Evolutionary conservation across 1,140 invertebrate species (phyloP).

Genomic region (Drosophila willistoni): DNA sequence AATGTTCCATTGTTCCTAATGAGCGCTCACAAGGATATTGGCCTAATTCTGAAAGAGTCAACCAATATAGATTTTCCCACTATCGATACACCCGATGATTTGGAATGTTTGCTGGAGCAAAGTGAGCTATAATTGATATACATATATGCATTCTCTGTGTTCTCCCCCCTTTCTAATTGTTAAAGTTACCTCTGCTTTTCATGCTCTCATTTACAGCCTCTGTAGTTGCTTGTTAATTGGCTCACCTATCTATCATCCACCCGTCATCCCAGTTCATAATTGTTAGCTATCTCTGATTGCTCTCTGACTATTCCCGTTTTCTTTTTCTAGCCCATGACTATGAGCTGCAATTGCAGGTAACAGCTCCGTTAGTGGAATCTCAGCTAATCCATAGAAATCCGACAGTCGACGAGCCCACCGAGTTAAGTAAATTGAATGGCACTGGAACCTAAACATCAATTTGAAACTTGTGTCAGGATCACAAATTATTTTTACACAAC

Average conservation of each 20-base stretch:
- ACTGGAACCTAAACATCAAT: slow-evolving; percentile 32
- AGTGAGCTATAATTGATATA: slow-evolving; percentile 47
- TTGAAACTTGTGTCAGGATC: not conserved
- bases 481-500: slow-evolving; percentile 2
- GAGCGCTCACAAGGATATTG: slow-evolving; percentile 82
- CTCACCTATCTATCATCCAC: slow-evolving; percentile 4
- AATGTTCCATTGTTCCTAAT: slow-evolving; percentile 86
- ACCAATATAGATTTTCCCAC: slow-evolving; percentile 74
- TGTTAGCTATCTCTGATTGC: not conserved
- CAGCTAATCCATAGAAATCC: slow-evolving; percentile 31
- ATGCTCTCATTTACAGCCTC: slow-evolving; percentile 40
- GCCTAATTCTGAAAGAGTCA: slow-evolving; percentile 73
- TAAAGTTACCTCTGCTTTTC: slow-evolving; percentile 3
- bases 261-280: slow-evolving; percentile 2
- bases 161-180: not conserved
- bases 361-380: slow-evolving; percentile 60
- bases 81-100: slow-evolving; percentile 71
- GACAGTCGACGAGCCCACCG: slow-evolving; percentile 37
- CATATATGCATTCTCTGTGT: not conserved
- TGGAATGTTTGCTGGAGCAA: slow-evolving; percentile 70
- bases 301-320: not conserved
- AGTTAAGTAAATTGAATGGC: slow-evolving; percentile 54
- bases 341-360: slow-evolving; percentile 65
- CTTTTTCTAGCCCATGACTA: slow-evolving; percentile 62
- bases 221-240: slow-evolving; percentile 35